phyloP scores from a whole-genome alignment of 2,888 invertebrate species.

The Megamerina dolium region DNA sequence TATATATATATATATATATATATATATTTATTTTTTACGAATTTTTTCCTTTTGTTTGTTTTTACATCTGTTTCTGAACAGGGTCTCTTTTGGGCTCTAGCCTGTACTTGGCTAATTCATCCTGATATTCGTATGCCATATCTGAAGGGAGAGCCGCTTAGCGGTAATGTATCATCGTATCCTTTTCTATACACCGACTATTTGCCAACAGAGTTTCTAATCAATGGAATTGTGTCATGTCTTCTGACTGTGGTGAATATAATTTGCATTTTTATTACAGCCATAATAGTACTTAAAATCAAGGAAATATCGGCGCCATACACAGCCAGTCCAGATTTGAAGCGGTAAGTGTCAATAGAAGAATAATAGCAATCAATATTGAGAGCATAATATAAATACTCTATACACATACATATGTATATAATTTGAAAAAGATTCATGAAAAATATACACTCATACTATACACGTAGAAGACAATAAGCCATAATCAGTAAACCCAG shows the following conservation, averaged over 20 bases:
- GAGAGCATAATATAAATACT: not conserved
- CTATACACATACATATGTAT: not conserved
- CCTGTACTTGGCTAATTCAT: constrained; percentile 66
- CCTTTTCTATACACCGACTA: constrained; percentile 66
- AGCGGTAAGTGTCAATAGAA: constrained; percentile 50
- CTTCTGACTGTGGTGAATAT: constrained; percentile 76
- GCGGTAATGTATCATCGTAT: constrained; percentile 60
- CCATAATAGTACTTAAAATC: constrained; percentile 73
- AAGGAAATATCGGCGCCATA: constrained; percentile 80
- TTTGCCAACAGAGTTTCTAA: constrained; percentile 68
- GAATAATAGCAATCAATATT: not conserved
- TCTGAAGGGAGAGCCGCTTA: constrained; percentile 60
- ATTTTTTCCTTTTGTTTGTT: constrained; percentile 3
- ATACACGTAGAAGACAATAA: not conserved
- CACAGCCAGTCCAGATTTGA: constrained; percentile 66
- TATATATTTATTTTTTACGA: no score
- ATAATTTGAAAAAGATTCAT: no score
- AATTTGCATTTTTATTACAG: constrained; percentile 74
- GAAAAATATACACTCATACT: not conserved
- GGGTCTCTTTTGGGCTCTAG: constrained; percentile 69
- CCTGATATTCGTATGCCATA: constrained; percentile 61
- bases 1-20: no score
- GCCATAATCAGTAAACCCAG: not conserved
- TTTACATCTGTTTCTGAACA: constrained; percentile 32
- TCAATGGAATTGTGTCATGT: constrained; percentile 74